Percentiles rank a stretch among this genome's conserved stretches.
These are phyloP conservation scores for Alviniconcha marisindica DNA, from an alignment of 1,140 invertebrate species.

Conservation along the genomic window DNA sequence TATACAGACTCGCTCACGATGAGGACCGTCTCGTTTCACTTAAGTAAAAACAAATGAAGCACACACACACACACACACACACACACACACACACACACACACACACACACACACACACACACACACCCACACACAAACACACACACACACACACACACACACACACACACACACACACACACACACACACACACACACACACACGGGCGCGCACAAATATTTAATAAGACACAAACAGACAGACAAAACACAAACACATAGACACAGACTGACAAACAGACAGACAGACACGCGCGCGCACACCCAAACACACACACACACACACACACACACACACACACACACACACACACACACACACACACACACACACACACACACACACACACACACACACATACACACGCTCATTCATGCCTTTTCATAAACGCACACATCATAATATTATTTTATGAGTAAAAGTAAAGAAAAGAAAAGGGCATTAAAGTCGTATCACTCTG, in stretches of 20 bases:
- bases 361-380: too few relatives aligned
- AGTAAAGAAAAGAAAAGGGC: too few relatives aligned
- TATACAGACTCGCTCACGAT: too few relatives aligned
- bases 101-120: conserved; percentile 5
- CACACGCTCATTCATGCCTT: too few relatives aligned
- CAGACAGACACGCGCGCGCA: background rate
- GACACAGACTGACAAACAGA: background rate
- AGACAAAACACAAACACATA: background rate
- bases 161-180: conserved; percentile 17
- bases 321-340: conserved; percentile 17
- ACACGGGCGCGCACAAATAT: background rate
- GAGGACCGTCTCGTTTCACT: too few relatives aligned
- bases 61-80: background rate
- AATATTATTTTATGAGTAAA: too few relatives aligned
- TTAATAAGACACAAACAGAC: background rate
- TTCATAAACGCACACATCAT: too few relatives aligned
- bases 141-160: conserved; percentile 13
- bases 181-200: conserved; percentile 6
- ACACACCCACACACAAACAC: background rate
- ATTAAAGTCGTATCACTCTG: too few relatives aligned
- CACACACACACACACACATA: too few relatives aligned
- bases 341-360: conserved; percentile 12
- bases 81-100: background rate
- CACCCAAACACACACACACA: background rate
- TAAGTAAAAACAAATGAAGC: background rate